Conservation (phyloP, 2,113 vertebrate genomes). For the Ammodytes dubius region DNA sequence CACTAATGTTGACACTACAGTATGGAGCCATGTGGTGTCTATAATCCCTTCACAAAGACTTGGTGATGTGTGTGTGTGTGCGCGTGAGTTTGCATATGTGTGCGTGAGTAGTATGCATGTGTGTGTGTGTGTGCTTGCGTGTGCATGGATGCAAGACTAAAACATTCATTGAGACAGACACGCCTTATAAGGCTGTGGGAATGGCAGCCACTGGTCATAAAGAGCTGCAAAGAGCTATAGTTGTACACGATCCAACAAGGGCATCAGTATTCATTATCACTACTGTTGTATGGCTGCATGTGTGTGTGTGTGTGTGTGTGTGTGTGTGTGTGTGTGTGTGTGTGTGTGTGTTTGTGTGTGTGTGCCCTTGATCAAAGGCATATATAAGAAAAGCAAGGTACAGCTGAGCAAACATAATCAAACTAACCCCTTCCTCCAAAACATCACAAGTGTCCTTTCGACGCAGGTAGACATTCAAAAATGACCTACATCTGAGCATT, state of each 20-base stretch:
- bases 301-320: constrained; percentile 8
- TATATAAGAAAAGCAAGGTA: constrained; percentile 36
- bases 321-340: constrained; percentile 7
- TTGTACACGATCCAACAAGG: constrained; percentile 30
- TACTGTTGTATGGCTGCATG: constrained; percentile 1
- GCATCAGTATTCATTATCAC: constrained; percentile 30
- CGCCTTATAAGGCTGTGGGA: constrained; percentile 76
- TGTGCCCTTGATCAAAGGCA: constrained; percentile 60
- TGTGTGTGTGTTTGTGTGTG: neutral
- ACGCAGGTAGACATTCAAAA: constrained; percentile 7
- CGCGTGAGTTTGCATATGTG: constrained; percentile 2
- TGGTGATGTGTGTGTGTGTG: constrained; percentile 15
- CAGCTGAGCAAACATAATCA: constrained; percentile 75
- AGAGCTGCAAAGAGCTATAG: constrained; percentile 37
- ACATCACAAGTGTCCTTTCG: constrained; percentile 24
- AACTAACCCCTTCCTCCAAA: constrained; percentile 37
- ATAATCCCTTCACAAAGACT: constrained; percentile 56
- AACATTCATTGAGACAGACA: constrained; percentile 58
- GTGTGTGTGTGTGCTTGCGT: constrained; percentile 15
- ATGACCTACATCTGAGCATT: constrained; percentile 5
- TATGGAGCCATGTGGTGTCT: constrained; percentile 45
- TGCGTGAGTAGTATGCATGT: neutral
- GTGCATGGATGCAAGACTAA: constrained; percentile 18
- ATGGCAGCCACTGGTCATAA: constrained; percentile 54
- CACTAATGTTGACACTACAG: constrained; percentile 63